Percentiles rank a stretch among this genome's conserved stretches.
phyloP scores from a whole-genome alignment of 1,140 invertebrate species.

The Brachionus koreanus region DNA sequence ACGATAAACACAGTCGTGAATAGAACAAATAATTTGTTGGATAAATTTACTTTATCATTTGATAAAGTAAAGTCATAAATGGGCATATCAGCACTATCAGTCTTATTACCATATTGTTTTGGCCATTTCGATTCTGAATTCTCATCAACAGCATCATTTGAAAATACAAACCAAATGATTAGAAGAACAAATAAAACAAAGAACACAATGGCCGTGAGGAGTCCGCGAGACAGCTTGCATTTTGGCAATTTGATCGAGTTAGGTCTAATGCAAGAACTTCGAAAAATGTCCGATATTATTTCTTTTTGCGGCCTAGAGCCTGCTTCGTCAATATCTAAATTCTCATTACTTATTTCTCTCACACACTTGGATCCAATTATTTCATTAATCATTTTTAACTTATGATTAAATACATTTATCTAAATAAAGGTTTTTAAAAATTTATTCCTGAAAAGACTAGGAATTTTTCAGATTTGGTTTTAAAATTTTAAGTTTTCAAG shows the following conservation, averaged over 20 bases:
- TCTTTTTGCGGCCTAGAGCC: background rate
- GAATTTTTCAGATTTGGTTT: background rate
- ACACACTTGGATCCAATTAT: background rate
- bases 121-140: background rate
- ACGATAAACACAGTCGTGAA: slow-evolving; percentile 41
- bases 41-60: background rate
- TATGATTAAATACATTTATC: background rate
- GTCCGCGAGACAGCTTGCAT: slow-evolving; percentile 19
- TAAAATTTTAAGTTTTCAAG: background rate
- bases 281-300: slow-evolving; percentile 16
- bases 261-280: background rate
- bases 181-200: background rate
- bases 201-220: slow-evolving; percentile 10
- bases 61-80: background rate
- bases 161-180: slow-evolving; percentile 39
- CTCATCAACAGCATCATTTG: slow-evolving; percentile 26
- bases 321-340: background rate
- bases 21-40: slow-evolving; percentile 20
- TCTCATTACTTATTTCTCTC: background rate
- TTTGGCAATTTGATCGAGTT: slow-evolving; percentile 27
- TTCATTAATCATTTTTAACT: background rate
- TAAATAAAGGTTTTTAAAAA: background rate
- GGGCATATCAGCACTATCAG: background rate
- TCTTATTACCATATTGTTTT: background rate
- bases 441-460: background rate